Conservation (phyloP, 2,797 vertebrate species). For the Ispidina picta region DNA sequence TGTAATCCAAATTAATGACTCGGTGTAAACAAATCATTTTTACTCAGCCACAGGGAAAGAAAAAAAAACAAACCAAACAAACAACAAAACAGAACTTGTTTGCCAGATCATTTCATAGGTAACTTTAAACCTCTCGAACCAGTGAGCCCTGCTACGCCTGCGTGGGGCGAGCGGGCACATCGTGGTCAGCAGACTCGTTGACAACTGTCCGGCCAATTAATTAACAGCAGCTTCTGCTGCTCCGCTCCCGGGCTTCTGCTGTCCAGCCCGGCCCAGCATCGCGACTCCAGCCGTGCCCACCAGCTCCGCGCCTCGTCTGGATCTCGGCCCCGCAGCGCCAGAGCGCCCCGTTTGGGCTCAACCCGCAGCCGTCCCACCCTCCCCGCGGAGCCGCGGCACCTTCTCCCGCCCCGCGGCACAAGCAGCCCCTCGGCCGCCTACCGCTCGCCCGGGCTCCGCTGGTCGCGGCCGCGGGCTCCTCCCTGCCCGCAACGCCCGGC, state of each 20-base stretch:
- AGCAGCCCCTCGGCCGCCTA: not conserved
- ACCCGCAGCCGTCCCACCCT: not conserved
- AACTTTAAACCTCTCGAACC: not conserved
- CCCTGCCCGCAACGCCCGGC: not conserved
- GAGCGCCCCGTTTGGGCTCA: fast-evolving
- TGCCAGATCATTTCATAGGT: not conserved
- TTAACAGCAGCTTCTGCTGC: not conserved
- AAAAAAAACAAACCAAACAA: not conserved
- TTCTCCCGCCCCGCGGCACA: not conserved
- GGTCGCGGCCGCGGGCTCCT: not conserved
- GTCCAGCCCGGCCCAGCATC: not conserved
- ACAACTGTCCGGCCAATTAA: fast-evolving
- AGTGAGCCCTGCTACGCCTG: not conserved
- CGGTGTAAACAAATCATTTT: not conserved
- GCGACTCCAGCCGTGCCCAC: not conserved
- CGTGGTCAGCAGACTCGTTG: not conserved
- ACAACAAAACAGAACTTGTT: not conserved
- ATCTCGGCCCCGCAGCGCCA: not conserved
- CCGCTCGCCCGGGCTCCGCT: not conserved
- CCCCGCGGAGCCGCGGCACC: not conserved
- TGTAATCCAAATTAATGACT: not conserved
- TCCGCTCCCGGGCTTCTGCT: not conserved
- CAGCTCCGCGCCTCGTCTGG: not conserved
- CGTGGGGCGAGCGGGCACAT: fast-evolving
- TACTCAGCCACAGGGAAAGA: not conserved